Percentiles rank a stretch among this genome's conserved stretches.
Evolutionary conservation across 2,888 invertebrate genomes (phyloP).

Genomic region (Phania funesta): DNA sequence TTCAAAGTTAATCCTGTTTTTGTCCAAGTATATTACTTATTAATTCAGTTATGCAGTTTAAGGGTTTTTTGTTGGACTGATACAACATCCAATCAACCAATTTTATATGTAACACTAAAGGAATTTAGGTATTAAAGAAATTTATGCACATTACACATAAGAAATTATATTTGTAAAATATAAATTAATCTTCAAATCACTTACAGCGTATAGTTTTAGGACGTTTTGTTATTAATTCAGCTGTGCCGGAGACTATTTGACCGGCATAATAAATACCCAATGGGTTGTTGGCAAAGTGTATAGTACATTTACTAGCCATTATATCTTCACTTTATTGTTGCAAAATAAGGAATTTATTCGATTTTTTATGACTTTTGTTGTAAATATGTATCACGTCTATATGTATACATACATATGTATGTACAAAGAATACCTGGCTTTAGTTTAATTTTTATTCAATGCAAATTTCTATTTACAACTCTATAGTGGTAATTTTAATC

Average conservation of each 20-base stretch:
- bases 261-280: conserved; percentile 79
- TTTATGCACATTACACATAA: neutral
- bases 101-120: neutral
- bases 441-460: neutral
- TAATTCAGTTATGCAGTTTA: neutral
- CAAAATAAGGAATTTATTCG: conserved; percentile 15
- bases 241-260: conserved; percentile 77
- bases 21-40: too few species aligned
- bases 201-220: conserved; percentile 79
- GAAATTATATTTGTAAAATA: neutral
- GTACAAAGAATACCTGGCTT: neutral
- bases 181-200: conserved; percentile 65
- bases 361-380: conserved; percentile 17
- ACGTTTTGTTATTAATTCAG: conserved; percentile 77
- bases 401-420: neutral
- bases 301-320: conserved; percentile 78
- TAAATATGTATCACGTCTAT: neutral
- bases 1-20: too few species aligned
- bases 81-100: neutral
- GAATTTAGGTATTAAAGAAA: conserved; percentile 2
- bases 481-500: neutral
- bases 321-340: neutral
- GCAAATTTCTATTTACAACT: conserved; percentile 12
- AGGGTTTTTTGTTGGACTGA: neutral
- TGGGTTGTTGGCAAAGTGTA: conserved; percentile 77